Base-by-base conservation (phyloP, 1,140 invertebrate species). In the Drosophila melanica region DNA sequence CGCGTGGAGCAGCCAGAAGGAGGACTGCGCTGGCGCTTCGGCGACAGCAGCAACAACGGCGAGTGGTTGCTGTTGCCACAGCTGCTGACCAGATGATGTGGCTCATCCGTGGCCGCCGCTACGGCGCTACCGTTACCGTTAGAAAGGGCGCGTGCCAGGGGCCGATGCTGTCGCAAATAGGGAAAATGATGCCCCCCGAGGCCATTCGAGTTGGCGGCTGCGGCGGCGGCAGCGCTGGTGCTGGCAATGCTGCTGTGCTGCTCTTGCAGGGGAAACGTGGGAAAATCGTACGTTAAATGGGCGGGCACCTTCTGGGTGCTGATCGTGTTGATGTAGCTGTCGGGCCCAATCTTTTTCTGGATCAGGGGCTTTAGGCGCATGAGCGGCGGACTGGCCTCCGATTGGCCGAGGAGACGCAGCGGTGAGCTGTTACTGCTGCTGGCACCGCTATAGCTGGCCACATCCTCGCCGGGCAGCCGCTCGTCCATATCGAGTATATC, bases 401-500 rank as follows among this genome's bases (percentile, higher is more conserved):
- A 12, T 35, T 71, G 79, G 1, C 33, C 41, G 0, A 63, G 23
- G 10, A 76, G 23, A 45, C 71, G 60, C 27, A 90, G 23, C 2
- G 90, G 90, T 0, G 90, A 91, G 50, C 70, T 90, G 35, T 90
- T 82, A 14, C 45, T 71, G 45, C 64, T 79, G 20, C 75, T 75
- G n/a, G 74, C 72, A 8, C 68, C 70, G 18, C 75, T 82, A 10
- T 65, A 62, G 18, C 54, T 65, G 20, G 35, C 14, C 59, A 51
- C 44, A 23, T 81, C 72, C 23, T 68, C 70, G 1, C 8, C 62
- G 16, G 78, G 47, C 4, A 90, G 48, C 2, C 79, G 75, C 53
- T 95, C 95, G 75, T 96, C 95, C 11, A 94, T 95, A 79, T 96
- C 95, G 9, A 96, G 94, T 44, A 96, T 95, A 84, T 96, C 95